Evolutionary conservation across 2,113 vertebrate genomes (phyloP), one percentile per base, ranked within the genome.

Genomic region (Cyprinodon variegatus): DNA sequence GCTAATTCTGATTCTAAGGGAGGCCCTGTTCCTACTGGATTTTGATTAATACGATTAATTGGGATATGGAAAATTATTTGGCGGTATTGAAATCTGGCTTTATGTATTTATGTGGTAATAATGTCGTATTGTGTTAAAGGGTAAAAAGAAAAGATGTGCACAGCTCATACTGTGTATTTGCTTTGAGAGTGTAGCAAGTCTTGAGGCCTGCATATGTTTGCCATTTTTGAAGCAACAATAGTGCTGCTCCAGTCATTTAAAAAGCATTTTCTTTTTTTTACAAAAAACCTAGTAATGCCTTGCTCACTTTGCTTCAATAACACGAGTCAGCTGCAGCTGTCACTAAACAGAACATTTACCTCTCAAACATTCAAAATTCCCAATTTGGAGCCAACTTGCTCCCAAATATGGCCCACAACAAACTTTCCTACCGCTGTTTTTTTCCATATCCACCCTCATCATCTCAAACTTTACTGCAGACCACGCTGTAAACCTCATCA

Each of bases 271-370:
- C 48, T 62, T 84, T 81, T 78, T 86, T 84, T 68, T 83, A 84
- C 74, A 76, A 3, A 66, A 46, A 53, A 50, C 2, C 6, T 10
- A 41, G 83, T 89, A 81, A 77, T 82, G 74, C 80, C 76, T 84
- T 70, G 62, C 83, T 88, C 89, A 77, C 71, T 82, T 74, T 79
- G 68, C 87, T 86, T 86, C 87, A 79, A 72, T 74, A 75, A 84
- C 36, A 79, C 64, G 38, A 72, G 70, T 79, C 70, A 76, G 80
- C 85, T 84, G 74, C 81, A 83, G 64, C 74, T 70, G 81, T 81
- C 81, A 83, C 86, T 82, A 79, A 83, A 79, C 79, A 74, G 74
- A 75, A 77, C 82, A 89, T 89, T 89, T 83, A 60, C 85, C 70
- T 79, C 67, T 48, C 41, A 77, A 83, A 86, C 76, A 83, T 63